Base-by-base conservation (phyloP, 1,140 invertebrate species). In the Drosophila takahashii region DNA sequence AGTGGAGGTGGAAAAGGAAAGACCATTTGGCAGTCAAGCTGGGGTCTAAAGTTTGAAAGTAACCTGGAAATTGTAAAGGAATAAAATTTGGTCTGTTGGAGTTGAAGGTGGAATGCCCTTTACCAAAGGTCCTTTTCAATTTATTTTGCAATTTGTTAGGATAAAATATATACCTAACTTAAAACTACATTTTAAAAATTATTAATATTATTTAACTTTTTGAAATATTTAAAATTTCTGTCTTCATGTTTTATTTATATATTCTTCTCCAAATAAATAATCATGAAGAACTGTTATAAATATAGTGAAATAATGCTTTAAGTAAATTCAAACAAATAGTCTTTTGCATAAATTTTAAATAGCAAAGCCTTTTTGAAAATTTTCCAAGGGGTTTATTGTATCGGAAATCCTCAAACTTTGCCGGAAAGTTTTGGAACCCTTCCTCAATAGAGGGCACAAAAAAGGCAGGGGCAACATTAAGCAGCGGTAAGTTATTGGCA, bases 401-500 rank as follows among this genome's bases (percentile, higher is more conserved):
- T 39, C 16, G 27, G n/a, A 27, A 42, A n/a, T 34, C 41, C 10
- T 16, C 56, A 8, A 61, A 61, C 41, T 52, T 45, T 2, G 5
- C 8, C 15, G 10, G 5, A 27, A 65, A 65, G 60, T 50, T 34
- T 32, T n/a, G 32, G 36, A 67, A 42, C 36, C 15, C 13, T 29
- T 29, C 39, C 22, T 32, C 34, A 6, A 18, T 16, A 18, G 13
- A 52, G 59, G 45, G 36, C 61, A 42, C 26, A 65, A 51, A 62
- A 61, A 44, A 44, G 22, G 64, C 45, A 42, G 50, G 60, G 45
- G 60, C 64, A 67, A 51, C 64, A 67, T 65, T 67, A 65, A 67
- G 59, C 79, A 83, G 77, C 44, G 75, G 45, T 71, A 71, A 75
- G 58, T 59, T 83, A 83, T 79, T 84, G 83, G 56, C 41, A 69